Conservation (phyloP, 2,797 vertebrate genomes). For the Eremophila alpestris region DNA sequence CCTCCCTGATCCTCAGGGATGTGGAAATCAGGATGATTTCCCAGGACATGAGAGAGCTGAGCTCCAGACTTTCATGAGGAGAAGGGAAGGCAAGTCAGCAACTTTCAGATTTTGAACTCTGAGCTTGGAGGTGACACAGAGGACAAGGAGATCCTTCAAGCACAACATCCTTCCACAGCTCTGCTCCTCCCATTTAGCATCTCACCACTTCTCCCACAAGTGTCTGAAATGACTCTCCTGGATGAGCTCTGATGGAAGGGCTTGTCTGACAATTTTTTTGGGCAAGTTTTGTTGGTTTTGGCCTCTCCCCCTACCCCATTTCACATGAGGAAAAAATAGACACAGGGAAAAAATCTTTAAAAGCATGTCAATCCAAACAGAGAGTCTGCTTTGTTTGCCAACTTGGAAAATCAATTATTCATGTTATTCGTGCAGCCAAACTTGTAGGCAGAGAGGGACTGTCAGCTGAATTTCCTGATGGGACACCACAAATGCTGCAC, state of each 20-base stretch:
- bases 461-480: background rate
- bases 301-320: background rate
- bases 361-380: background rate
- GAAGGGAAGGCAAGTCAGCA: fast-evolving
- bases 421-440: background rate
- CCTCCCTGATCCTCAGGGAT: background rate
- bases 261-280: background rate
- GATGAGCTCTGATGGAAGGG: background rate
- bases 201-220: background rate
- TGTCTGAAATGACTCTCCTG: background rate
- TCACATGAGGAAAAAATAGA: background rate
- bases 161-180: background rate
- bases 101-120: background rate
- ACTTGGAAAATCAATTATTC: background rate
- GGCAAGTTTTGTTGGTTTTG: background rate
- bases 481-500: background rate
- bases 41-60: fast-evolving
- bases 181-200: background rate
- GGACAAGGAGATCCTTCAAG: background rate
- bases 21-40: background rate
- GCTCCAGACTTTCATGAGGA: background rate
- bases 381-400: background rate
- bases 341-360: background rate
- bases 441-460: background rate
- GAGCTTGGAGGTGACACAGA: background rate